Evolutionary conservation across 2,797 vertebrate genomes (phyloP).

Genomic region (Acrossocheilus wenchowensis): DNA sequence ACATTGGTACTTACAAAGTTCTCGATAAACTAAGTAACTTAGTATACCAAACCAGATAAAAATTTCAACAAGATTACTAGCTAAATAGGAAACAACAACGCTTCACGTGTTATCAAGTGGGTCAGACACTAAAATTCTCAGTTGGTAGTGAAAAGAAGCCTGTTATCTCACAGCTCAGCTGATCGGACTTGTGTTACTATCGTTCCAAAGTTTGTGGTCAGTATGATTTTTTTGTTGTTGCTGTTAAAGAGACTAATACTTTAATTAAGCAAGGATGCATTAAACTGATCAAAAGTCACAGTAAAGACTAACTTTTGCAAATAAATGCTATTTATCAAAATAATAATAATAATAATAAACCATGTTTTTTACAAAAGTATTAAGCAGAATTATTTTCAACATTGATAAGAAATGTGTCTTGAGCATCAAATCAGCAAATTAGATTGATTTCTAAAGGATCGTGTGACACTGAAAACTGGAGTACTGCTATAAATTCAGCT

Average conservation of each 20-base stretch:
- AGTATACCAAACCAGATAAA: constrained; percentile 1
- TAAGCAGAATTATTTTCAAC: neutral
- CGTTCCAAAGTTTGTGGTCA: neutral
- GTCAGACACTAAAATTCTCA: neutral
- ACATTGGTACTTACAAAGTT: neutral
- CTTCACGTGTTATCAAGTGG: constrained; percentile 1
- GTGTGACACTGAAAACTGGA: neutral
- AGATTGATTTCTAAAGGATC: neutral
- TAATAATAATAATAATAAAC: no score
- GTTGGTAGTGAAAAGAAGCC: neutral
- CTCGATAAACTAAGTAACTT: constrained; percentile 16
- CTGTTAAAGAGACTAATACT: neutral
- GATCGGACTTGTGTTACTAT: neutral
- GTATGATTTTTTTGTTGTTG: neutral
- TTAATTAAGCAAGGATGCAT: neutral
- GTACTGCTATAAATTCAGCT: no score
- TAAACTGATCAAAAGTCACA: neutral
- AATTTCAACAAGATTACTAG: constrained; percentile 19
- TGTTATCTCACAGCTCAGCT: neutral
- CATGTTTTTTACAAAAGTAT: neutral
- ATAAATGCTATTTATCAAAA: neutral
- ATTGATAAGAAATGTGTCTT: neutral
- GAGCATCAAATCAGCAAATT: neutral
- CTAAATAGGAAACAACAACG: neutral
- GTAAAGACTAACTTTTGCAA: neutral